Conservation (phyloP, 2,113 vertebrate genomes). For the Elephantulus edwardii region DNA sequence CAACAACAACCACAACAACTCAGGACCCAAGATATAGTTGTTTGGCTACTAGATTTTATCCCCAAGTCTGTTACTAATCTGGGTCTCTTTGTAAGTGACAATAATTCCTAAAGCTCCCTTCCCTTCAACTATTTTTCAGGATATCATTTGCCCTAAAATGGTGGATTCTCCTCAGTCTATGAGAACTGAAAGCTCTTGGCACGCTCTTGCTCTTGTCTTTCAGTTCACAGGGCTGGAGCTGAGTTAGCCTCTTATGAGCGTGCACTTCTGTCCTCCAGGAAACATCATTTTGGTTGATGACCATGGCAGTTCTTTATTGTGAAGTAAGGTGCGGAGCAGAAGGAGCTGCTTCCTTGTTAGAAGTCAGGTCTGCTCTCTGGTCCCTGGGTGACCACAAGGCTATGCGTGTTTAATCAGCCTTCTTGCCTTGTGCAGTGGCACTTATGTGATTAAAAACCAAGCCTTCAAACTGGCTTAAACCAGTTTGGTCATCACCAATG, state of each 20-base stretch:
- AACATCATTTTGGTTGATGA: background rate
- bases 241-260: background rate
- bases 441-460: background rate
- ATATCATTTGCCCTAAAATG: background rate
- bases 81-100: background rate
- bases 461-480: too few relatives aligned
- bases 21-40: background rate
- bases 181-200: background rate
- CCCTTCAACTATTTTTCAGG: background rate
- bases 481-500: too few relatives aligned
- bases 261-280: background rate
- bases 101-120: background rate
- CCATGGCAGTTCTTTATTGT: background rate
- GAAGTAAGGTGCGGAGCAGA: background rate
- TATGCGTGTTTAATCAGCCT: background rate
- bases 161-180: background rate
- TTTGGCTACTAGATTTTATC: background rate
- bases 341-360: background rate
- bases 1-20: too few relatives aligned
- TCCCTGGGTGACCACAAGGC: background rate
- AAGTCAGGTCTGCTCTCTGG: background rate
- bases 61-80: background rate
- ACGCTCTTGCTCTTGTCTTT: background rate
- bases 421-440: background rate
- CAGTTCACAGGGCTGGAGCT: background rate